Base-by-base conservation (phyloP, 1,140 invertebrate species). In the Xylocopa sonorina region DNA sequence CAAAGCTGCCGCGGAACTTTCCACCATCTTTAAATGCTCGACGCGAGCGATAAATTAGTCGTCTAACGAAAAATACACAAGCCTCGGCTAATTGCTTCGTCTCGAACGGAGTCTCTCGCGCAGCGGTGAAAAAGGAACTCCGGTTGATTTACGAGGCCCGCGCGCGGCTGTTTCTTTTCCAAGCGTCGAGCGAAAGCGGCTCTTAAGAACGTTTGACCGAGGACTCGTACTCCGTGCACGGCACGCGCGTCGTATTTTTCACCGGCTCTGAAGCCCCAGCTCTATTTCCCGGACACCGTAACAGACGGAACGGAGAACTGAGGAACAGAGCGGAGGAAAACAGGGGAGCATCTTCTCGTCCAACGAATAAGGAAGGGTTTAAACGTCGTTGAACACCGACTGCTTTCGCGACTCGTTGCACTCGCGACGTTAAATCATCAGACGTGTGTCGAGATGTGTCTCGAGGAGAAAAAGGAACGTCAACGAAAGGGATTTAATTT, bases 1-100 rank as follows among this genome's bases (percentile, higher is more conserved):
- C 5, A n/a, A 18, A 34, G 0, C 16, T 1, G 0, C 14, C 6
- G 9, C n/a, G 1, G 0, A 29, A 21, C n/a, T 67, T n/a, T 0
- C 46, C n/a, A n/a, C n/a, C n/a, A n/a, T n/a, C n/a, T n/a, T n/a
- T n/a, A n/a, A n/a, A n/a, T n/a, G n/a, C 14, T n/a, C 7, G 10
- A 14, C n/a, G 4, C 50, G 14, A 0, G 3, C 32, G 21, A 50
- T 64, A 66, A 18, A 73, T 81, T 79, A 67, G 66, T 60, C 68
- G n/a, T 21, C 73, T 73, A 73, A 81, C 67, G 69, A 73, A 79
- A 81, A 73, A 72, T 78, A 81, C 68, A 78, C 75, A 64, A 29
- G 21, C 58, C 16, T 21, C 34, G 6, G 12, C n/a, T 79, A 81
- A 80, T 79, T 72, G 7, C 53, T 43, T 27, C 12, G 46, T 32